Base-by-base conservation (phyloP, 37 sponge, comb jelly and placozoan species). In the Agelas oroides region DNA sequence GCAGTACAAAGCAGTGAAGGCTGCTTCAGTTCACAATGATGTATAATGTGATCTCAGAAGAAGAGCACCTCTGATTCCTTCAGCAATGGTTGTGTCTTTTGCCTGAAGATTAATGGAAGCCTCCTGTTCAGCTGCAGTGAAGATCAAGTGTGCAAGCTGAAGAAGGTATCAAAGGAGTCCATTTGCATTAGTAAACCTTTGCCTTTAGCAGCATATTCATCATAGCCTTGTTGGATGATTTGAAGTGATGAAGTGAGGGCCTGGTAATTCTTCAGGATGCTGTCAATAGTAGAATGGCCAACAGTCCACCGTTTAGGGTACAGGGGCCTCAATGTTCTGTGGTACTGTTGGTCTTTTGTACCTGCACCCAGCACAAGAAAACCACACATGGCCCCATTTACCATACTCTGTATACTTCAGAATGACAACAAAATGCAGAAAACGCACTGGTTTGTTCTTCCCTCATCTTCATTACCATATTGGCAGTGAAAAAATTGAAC, bases 171-270 rank as follows among this genome's bases (percentile, higher is more conserved):
- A 83, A 89, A 88, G 41, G 65, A 59, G 37, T 85, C 76, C 85
- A 89, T 89, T 2, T 11, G 21, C 41, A 61, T 19, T 16, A 77
- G 46, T 8, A 81, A 70, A 6, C 80, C 80, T 41, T 65, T 68
- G 6, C 40, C 90, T 61, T 89, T 89, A 17, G 85, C 76, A 64
- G 85, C 85, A 39, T 84, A 84, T 39, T 84, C 85, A 80, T 76
- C 77, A 55, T 76, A 60, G 36, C 73, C 73, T n/a, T 46, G 53
- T n/a, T 72, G 79, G 27, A 78, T 28, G 20, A 65, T 40, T 36
- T 84, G 76, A 12, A 84, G 76, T 24, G 59, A 40, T 30, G 58
- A 33, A 3, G 38, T 64, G 20, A 84, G 27, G 31, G 53, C 23
- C 27, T 39, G 17, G 61, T 84, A 84, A 58, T 84, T 84, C 67